Evolutionary conservation across 2,113 vertebrate species (phyloP), one percentile per base, ranked within the genome.

Genomic region (Onychostoma macrolepis): DNA sequence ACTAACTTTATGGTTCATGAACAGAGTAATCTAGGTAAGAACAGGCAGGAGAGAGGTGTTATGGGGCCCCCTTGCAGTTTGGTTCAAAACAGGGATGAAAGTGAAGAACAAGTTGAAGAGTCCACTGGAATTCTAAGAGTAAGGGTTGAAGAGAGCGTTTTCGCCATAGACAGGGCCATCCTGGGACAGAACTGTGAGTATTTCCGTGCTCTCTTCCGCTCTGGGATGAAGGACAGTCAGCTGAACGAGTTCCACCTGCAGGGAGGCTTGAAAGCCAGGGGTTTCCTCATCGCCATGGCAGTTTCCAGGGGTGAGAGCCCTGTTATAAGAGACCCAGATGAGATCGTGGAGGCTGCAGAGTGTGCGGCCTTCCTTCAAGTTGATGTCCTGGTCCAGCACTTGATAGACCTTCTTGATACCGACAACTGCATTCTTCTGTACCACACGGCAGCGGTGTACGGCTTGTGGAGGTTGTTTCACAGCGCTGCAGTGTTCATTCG

Each of bases 291-390:
- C 2, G 94, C 96, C 78, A 92, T 99, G 53, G 91, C 87, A 1
- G 96, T 99, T 85, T 95, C 97, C 92, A 94, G 91, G 0, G 97
- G 96, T 0, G 96, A 97, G 89, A 86, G 85, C 15, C 97, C 97
- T 1, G 5, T 91, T 48, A 89, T 99, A 2, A 43, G 48, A 0
- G 93, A 94, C 45, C 93, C 95, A 0, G 97, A 98, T 2, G 97
- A 97, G 89, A 95, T 96, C 48, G 91, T 96, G 17, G 96, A 97
- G 26, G 97, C 96, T 0, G 96, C 96, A 0, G 96, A 99, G 90
- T 98, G 98, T 53, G 97, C 98, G 0, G 96, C 97, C 41, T 99
- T 99, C 92, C 94, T 99, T 80, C 98, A 99, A 92, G 95, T 96
- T 4, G 93, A 94, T 0, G 71, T 90, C 71, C 90, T 99, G 88